A percentile compares a stretch with the other conserved stretches of the same genome.
Conservation (phyloP, 2,888 invertebrate genomes). For the Hypena proboscidalis region DNA sequence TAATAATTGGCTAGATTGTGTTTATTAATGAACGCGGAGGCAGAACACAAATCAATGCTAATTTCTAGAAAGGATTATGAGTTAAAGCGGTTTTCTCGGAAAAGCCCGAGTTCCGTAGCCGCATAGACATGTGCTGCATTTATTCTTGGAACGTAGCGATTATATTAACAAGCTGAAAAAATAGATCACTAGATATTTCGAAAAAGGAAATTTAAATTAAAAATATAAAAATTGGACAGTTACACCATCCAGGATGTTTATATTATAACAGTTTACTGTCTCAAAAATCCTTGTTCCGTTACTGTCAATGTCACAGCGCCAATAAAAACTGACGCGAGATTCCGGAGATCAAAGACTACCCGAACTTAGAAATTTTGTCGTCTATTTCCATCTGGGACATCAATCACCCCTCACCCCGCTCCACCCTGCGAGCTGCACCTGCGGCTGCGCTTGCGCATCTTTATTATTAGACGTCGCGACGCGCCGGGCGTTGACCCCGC, state of each 20-base stretch:
- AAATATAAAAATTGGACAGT: no score
- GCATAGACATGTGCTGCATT: not conserved
- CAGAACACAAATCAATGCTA: not conserved
- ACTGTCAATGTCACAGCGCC: slow-evolving; percentile 35
- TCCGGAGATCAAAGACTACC: slow-evolving; percentile 35
- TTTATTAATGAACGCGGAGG: not conserved
- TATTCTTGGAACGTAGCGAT: not conserved
- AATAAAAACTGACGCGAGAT: slow-evolving; percentile 34
- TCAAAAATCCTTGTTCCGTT: not conserved
- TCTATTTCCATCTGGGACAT: slow-evolving; percentile 45
- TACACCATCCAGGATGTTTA: no score
- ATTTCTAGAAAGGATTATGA: not conserved
- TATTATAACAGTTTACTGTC: no score
- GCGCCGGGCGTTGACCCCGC: slow-evolving; percentile 73
- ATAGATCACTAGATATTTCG: no score
- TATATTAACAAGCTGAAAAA: no score
- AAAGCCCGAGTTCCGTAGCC: not conserved
- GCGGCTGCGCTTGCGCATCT: slow-evolving; percentile 70
- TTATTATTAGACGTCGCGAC: slow-evolving; percentile 79
- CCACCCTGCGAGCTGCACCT: slow-evolving; percentile 57
- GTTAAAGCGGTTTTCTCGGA: not conserved
- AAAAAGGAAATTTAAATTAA: no score
- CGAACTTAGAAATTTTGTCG: slow-evolving; percentile 33
- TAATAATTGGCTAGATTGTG: no score
- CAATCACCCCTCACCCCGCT: slow-evolving; percentile 37